Conservation (phyloP, 2,113 vertebrate species). For the Calonectris borealis region DNA sequence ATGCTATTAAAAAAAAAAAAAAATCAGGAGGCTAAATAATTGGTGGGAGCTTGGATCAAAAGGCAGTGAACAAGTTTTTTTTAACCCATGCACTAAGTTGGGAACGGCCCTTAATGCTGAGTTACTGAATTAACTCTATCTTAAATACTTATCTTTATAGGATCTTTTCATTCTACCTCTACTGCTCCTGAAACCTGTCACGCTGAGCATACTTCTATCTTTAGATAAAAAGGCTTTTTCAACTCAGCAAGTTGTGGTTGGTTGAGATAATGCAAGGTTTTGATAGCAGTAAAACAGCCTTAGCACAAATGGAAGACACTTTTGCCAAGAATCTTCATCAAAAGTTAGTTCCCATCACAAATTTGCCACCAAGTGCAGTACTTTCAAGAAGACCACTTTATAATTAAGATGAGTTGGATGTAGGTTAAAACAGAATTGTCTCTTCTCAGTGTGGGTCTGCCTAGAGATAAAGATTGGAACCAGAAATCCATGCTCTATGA, state of each 20-base stretch:
- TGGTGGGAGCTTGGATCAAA: neutral
- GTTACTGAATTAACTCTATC: neutral
- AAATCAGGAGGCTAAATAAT: neutral
- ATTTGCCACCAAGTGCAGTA: neutral
- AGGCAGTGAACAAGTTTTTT: neutral
- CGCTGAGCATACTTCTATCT: conserved; percentile 1
- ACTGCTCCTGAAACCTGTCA: neutral
- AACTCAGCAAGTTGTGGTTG: conserved; percentile 22
- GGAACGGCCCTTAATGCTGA: neutral
- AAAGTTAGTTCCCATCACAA: neutral
- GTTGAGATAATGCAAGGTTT: conserved; percentile 11
- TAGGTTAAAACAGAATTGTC: neutral
- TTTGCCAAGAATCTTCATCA: neutral
- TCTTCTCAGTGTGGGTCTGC: neutral
- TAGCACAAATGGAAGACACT: neutral
- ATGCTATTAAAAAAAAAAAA: neutral
- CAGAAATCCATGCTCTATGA: neutral
- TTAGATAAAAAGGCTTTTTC: conserved; percentile 36
- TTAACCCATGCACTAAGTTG: neutral
- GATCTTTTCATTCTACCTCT: neutral
- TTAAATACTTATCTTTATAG: neutral
- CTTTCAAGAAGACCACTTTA: neutral
- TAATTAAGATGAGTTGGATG: neutral
- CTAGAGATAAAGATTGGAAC: neutral
- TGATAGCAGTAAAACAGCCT: neutral